Evolutionary conservation across 1,140 invertebrate species (phyloP).

Genomic region (Bombus consobrinus): DNA sequence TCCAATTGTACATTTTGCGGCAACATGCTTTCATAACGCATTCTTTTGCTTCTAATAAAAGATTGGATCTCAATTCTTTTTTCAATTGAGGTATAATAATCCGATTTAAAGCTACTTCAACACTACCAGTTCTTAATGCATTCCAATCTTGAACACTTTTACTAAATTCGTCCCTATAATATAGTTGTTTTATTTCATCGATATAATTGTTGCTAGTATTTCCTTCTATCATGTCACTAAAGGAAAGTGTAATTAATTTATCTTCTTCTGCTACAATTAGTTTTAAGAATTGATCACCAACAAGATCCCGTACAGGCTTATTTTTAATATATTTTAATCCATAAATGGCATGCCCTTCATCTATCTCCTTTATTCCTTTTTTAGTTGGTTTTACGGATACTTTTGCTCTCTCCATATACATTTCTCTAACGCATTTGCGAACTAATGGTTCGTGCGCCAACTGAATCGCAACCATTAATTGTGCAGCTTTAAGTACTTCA

Average conservation of each 20-base stretch:
- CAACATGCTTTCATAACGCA: constrained; percentile 92
- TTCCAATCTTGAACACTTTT: constrained; percentile 99
- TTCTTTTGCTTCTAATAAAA: constrained; percentile 95
- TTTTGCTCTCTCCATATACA: constrained; percentile 95
- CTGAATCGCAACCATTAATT: constrained; percentile 97
- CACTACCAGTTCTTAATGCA: constrained; percentile 91
- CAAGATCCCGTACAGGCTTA: constrained; percentile 96
- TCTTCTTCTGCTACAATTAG: constrained; percentile 93
- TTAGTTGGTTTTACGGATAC: constrained; percentile 93
- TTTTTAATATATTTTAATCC: constrained; percentile 96
- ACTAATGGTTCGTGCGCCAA: constrained; percentile 95
- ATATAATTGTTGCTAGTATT: constrained; percentile 90
- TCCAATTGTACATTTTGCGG: constrained; percentile 94
- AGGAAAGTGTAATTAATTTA: constrained; percentile 89
- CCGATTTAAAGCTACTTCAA: constrained; percentile 93
- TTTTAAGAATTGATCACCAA: constrained; percentile 95
- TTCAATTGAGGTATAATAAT: constrained; percentile 95
- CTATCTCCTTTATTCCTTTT: constrained; percentile 95
- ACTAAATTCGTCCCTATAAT: constrained; percentile 97
- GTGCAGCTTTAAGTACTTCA: constrained; percentile 93
- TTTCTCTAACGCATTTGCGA: constrained; percentile 92
- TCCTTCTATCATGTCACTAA: constrained; percentile 91
- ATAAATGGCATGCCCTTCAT: constrained; percentile 95
- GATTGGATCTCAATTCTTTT: constrained; percentile 91
- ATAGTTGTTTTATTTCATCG: constrained; percentile 96